A percentile compares a stretch with the other conserved stretches of the same genome.
These are phyloP conservation scores for Caranx ignobilis DNA, from an alignment of 2,113 vertebrate genomes.

Conservation along the genomic window DNA sequence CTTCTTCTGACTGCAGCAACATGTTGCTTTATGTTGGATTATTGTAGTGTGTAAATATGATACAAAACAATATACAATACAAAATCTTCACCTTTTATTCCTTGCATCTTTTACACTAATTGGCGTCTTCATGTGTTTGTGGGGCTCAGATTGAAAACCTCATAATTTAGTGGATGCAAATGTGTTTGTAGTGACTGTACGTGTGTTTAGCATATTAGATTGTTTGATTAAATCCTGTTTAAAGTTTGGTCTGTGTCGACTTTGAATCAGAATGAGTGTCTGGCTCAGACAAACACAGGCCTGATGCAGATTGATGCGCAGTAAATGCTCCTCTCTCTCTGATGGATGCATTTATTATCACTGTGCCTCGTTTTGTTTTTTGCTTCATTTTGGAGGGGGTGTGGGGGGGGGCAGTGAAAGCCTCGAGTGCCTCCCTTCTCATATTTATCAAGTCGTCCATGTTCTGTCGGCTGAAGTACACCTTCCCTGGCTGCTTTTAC, in stretches of 20 bases:
- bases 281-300: background rate
- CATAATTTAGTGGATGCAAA: background rate
- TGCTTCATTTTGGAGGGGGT: background rate
- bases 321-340: constrained; percentile 12
- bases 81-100: background rate
- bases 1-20: no score
- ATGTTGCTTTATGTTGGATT: no score
- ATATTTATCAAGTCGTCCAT: constrained; percentile 64
- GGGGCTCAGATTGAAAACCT: background rate
- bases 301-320: constrained; percentile 18
- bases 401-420: constrained; percentile 19
- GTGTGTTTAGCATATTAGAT: background rate
- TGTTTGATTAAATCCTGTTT: background rate
- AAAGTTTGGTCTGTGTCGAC: background rate
- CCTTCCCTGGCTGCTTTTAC: constrained; percentile 61
- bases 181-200: background rate
- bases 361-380: constrained; percentile 20
- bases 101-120: background rate
- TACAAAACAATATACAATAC: background rate
- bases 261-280: constrained; percentile 1
- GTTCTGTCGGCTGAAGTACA: constrained; percentile 54
- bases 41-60: no score
- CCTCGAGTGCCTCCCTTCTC: constrained; percentile 59
- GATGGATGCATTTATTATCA: constrained; percentile 27
- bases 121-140: background rate